Conservation (phyloP, 92 coral and sea anemone genomes). For the Heteractis magnifica region DNA sequence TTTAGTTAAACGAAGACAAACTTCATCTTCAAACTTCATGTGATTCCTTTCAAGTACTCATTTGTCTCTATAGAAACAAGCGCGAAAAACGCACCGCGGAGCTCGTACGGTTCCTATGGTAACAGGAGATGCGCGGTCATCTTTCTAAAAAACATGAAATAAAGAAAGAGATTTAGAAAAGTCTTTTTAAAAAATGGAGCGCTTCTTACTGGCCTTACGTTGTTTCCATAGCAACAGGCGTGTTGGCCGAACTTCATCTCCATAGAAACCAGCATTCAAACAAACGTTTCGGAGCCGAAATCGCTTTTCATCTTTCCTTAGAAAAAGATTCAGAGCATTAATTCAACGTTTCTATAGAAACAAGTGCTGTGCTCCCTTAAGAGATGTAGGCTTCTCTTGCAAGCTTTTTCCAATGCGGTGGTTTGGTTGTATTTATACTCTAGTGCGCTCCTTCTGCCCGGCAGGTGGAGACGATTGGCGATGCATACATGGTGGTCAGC, state of each 20-base stretch:
- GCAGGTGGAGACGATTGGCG: constrained; percentile 99
- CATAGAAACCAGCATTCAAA: not conserved
- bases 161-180: not conserved
- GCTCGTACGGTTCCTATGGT: not conserved
- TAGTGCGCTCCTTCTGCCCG: constrained; percentile 99
- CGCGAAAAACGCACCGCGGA: not conserved
- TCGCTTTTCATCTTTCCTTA: not conserved
- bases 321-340: not conserved
- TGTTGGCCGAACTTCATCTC: not conserved
- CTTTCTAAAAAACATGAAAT: not conserved
- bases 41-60: constrained; percentile 25
- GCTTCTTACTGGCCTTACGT: not conserved
- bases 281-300: not conserved
- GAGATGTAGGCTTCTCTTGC: constrained; percentile 36
- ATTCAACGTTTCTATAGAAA: constrained; percentile 20
- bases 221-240: constrained; percentile 3
- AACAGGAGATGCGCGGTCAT: not conserved
- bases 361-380: constrained; percentile 28
- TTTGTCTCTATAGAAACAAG: constrained; percentile 24
- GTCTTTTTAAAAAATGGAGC: not conserved
- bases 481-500: constrained; percentile 99
- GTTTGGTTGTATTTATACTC: constrained; percentile 90
- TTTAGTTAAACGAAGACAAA: not conserved
- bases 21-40: not conserved
- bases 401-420: constrained; percentile 80